Conservation (phyloP, 2,888 invertebrate species). For the Perizoma flavofasciatum region DNA sequence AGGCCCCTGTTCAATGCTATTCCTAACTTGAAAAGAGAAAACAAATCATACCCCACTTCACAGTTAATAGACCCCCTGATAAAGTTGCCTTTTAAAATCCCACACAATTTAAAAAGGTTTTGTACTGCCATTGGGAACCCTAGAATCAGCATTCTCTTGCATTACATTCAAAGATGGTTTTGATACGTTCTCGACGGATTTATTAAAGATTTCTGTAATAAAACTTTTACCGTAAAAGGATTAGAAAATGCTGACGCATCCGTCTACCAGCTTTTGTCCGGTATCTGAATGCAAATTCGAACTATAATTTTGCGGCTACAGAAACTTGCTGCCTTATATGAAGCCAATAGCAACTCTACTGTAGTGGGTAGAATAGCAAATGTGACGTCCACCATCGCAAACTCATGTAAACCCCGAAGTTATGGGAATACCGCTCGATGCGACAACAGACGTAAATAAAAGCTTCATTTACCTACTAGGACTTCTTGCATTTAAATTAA, state of each 20-base stretch:
- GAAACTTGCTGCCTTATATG: conserved; percentile 38
- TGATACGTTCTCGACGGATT: conserved; percentile 29
- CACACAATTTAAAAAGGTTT: no score
- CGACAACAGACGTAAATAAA: conserved; percentile 49
- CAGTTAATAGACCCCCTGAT: no score
- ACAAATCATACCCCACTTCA: no score
- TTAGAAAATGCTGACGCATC: conserved; percentile 31
- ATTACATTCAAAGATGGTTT: conserved; percentile 22
- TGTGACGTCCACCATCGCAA: conserved; percentile 41
- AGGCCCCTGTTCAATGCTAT: no score
- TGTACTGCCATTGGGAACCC: neutral
- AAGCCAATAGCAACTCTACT: conserved; percentile 33
- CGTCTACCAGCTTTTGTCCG: conserved; percentile 35
- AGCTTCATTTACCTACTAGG: conserved; percentile 49
- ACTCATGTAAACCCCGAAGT: conserved; percentile 48
- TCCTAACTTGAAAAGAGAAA: no score
- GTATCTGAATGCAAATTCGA: conserved; percentile 35
- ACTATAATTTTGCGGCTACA: conserved; percentile 39
- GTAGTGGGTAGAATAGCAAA: conserved; percentile 36
- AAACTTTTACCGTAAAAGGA: conserved; percentile 37
- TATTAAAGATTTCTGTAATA: conserved; percentile 31
- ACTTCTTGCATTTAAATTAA: conserved; percentile 48
- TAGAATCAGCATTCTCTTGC: conserved; percentile 1
- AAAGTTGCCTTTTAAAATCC: no score
- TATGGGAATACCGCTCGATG: conserved; percentile 44